phyloP scores from a whole-genome alignment of 2,113 vertebrate species.

The Atrichornis clamosus region DNA sequence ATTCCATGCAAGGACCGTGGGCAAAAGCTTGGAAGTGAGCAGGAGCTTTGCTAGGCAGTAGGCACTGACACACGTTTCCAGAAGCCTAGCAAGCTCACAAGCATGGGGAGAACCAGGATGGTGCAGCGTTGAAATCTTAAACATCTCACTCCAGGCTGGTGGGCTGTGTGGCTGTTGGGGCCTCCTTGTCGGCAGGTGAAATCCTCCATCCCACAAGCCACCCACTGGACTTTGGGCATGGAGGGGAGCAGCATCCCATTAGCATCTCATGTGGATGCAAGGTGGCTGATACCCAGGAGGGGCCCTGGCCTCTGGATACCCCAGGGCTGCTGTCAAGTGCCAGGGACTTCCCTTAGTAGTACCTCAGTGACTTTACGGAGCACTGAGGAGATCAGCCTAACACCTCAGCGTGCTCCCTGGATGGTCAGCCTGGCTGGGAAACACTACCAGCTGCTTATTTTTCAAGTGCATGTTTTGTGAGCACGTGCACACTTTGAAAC shows the following conservation, averaged over 20 bases:
- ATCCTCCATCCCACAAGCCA: not conserved
- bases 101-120: not conserved
- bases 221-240: rapidly evolving
- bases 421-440: rapidly evolving
- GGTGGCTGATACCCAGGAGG: not conserved
- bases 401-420: rapidly evolving
- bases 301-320: not conserved
- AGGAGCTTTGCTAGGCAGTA: not conserved
- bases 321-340: not conserved
- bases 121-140: rapidly evolving
- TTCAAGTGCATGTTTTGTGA: not conserved
- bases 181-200: not conserved
- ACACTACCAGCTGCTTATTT: not conserved
- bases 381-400: not conserved
- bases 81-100: not conserved
- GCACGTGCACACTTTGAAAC: rapidly evolving
- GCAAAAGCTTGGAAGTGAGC: not conserved
- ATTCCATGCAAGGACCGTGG: rapidly evolving
- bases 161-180: not conserved
- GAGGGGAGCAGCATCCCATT: not conserved
- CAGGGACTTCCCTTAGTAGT: not conserved
- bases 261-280: rapidly evolving
- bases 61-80: rapidly evolving
- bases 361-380: not conserved
- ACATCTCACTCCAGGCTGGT: not conserved